Base-by-base conservation (phyloP, 2,888 invertebrate species). In the Drosophila meridiana region DNA sequence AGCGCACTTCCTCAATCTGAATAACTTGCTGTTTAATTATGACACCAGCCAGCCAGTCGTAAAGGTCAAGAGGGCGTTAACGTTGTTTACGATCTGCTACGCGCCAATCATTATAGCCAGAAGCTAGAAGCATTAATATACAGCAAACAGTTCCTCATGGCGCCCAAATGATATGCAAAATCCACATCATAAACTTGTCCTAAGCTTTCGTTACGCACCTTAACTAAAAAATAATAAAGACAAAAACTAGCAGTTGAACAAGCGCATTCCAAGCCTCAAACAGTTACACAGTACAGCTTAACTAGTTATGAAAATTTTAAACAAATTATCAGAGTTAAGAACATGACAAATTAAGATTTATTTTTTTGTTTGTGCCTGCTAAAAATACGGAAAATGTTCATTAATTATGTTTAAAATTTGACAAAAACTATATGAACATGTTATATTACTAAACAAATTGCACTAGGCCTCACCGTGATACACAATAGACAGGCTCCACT, bases 21-120 rank as follows among this genome's bases (percentile, higher is more conserved):
- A 34, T 52, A 11, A 34, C 20, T 52, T 8, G 5, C 30, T 42
- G 32, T 77, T 79, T 73, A 83, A 79, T 77, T 84, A 83, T 72
- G 80, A 72, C 73, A 79, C 38, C 65, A 68, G 78, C 38, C 65
- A 68, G 78, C 71, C 76, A 64, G 32, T 14, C 40, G 34, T 40
- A 74, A 80, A 84, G 87, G 87, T 82, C 82, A 82, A 61, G 66
- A 80, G 78, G 78, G 84, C 70, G 84, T 75, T 69, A 57, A 20
- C 55, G 28, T 42, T 30, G 48, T 80, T 50, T 65, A 71, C 76
- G 63, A 71, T 76, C 71, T 59, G 65, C 59, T 57, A 66, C 67
- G 72, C 73, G 55, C 63, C 78, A 78, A 83, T 83, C 76, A 48
- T 67, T 38, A 32, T 48, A 45, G 70, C 55, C 50, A 69, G 61